A percentile compares a stretch with the other conserved stretches of the same genome.
Evolutionary conservation across 2,797 vertebrate genomes (phyloP).

Genomic region (Mormyrops attenuatus): DNA sequence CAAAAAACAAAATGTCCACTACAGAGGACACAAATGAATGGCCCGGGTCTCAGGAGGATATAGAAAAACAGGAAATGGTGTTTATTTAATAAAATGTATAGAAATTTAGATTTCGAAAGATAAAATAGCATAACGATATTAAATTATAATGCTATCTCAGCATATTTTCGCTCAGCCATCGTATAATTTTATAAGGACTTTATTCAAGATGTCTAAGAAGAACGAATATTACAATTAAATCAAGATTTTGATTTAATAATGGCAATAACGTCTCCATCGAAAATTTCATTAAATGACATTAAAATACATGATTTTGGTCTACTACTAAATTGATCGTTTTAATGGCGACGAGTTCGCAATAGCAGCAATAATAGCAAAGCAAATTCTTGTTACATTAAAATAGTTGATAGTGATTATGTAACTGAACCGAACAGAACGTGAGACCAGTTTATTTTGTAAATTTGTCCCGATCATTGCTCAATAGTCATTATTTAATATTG

Average conservation of each 20-base stretch:
- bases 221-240: not conserved
- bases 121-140: conserved; percentile 8
- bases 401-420: not conserved
- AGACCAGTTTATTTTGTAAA: not conserved
- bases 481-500: not conserved
- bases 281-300: not conserved
- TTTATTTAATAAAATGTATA: not conserved
- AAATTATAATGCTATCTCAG: not conserved
- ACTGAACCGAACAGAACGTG: not conserved
- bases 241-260: not conserved
- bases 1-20: too few species aligned
- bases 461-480: not conserved
- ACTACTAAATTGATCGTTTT: not conserved
- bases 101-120: not conserved
- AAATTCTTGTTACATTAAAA: not conserved
- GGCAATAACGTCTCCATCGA: not conserved
- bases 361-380: not conserved
- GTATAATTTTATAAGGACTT: not conserved
- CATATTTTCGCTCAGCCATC: not conserved
- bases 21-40: too few species aligned
- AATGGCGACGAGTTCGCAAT: not conserved
- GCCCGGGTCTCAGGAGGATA: too few species aligned
- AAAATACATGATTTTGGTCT: not conserved
- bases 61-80: not conserved
- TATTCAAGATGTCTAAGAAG: not conserved